Evolutionary conservation across 2,797 vertebrate species (phyloP), one percentile per base, ranked within the genome.

Genomic region (Peromyscus melanophrys): DNA sequence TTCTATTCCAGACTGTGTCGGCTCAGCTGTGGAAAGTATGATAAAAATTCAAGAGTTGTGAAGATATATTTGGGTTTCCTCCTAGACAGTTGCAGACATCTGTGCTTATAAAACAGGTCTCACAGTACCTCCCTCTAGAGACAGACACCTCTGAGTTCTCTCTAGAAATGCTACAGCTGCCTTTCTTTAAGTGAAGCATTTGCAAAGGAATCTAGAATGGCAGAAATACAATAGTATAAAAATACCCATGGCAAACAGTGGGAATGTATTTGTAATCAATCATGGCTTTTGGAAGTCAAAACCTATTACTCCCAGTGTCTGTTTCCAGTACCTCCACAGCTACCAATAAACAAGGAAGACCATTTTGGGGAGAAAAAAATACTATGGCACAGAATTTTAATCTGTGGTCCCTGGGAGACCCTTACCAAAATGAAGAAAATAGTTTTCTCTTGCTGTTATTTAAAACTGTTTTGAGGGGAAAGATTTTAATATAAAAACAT

Each of bases 51-150:
- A 63, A 80, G 52, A 5, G 7, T 55, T 63, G 27, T 75, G n/a
- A 94, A 57, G 59, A 59, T 85, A 84, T 55, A 46, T 63, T 49
- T 65, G 71, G 52, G 80, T 92, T 91, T 96, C 29, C 78, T 91
- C 77, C 34, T 81, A n/a, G 67, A 92, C 29, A 84, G 77, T 23
- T 67, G 12, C 52, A 61, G 37, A 25, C 19, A 84, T 40, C 13
- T 19, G 8, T 14, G 13, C 27, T 92, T 40, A 83, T 55, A 37
- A 87, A 82, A 75, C 17, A 57, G 29, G 40, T 52, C 65, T 57
- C 8, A 12, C 0, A 12, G 25, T 43, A 8, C 16, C 43, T 69
- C 77, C 34, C 23, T 90, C 75, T 23, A 81, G 16, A 40, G 49
- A 34, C 12, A 6, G 7, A 71, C 43, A 73, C 6, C 9, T 55